A percentile compares a stretch with the other conserved stretches of the same genome.
Evolutionary conservation across 2,113 vertebrate species (phyloP).

Genomic region (Rhipidura dahli): DNA sequence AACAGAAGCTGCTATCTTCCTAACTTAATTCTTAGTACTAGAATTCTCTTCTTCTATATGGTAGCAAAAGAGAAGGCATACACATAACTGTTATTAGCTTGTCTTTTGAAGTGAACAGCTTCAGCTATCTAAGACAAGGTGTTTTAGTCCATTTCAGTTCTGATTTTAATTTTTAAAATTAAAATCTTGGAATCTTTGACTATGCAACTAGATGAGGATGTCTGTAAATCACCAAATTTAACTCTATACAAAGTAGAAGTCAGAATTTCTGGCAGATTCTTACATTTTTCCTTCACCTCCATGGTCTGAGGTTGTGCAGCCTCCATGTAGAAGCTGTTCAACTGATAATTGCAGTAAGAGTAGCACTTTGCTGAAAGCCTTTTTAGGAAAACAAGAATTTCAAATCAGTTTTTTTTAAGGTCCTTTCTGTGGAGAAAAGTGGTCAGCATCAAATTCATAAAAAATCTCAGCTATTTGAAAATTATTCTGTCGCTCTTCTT

Average conservation of each 20-base stretch:
- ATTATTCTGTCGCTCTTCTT: not conserved
- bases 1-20: not conserved
- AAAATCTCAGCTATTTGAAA: not conserved
- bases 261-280: not conserved
- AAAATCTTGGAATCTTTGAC: not conserved
- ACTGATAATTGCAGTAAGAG: not conserved
- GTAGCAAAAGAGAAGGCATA: not conserved
- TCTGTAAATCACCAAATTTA: not conserved
- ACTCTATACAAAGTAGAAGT: not conserved
- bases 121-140: not conserved
- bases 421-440: not conserved
- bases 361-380: not conserved
- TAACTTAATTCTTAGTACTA: not conserved
- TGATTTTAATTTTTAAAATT: not conserved
- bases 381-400: not conserved
- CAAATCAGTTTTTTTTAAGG: not conserved
- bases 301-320: not conserved
- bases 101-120: not conserved
- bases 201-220: not conserved
- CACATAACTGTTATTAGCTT: not conserved
- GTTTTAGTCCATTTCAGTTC: not conserved
- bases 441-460: not conserved
- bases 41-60: not conserved
- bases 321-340: not conserved
- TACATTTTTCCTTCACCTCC: not conserved